phyloP scores from a whole-genome alignment of 2,797 vertebrate species.

The Pangasius larnaudii region DNA sequence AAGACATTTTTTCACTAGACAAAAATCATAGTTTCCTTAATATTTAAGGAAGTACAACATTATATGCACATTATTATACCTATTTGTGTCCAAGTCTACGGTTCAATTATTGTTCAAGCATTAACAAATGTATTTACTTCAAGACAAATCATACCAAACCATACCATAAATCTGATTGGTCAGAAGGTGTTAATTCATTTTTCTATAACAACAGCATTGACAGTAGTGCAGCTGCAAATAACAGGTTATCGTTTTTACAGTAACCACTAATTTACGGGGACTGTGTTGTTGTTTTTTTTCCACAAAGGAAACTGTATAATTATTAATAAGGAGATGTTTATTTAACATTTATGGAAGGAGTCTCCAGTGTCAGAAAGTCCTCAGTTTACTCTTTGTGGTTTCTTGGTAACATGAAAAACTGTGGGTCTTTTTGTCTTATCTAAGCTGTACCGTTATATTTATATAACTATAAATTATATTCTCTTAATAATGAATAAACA shows the following conservation, averaged over 20 bases:
- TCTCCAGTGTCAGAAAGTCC: neutral
- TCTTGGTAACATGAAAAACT: no score
- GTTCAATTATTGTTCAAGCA: neutral
- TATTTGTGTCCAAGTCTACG: neutral
- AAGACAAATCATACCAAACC: neutral
- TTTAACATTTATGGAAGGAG: neutral
- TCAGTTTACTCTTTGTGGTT: neutral
- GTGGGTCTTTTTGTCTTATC: neutral
- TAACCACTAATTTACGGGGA: no score
- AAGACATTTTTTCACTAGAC: neutral
- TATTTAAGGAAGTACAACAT: neutral
- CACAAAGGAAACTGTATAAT: neutral
- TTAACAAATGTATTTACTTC: neutral
- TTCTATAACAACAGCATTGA: no score
- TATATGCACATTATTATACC: no score
- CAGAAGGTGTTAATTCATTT: no score
- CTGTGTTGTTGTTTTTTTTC: neutral
- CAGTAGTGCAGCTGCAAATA: no score
- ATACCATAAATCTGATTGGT: neutral
- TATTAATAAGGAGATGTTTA: neutral
- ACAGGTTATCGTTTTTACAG: no score
- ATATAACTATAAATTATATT: neutral
- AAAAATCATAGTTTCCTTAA: neutral
- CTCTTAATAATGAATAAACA: neutral
- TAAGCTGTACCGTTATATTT: no score